Conservation (phyloP, 2,113 vertebrate genomes). For the Larimichthys crocea region DNA sequence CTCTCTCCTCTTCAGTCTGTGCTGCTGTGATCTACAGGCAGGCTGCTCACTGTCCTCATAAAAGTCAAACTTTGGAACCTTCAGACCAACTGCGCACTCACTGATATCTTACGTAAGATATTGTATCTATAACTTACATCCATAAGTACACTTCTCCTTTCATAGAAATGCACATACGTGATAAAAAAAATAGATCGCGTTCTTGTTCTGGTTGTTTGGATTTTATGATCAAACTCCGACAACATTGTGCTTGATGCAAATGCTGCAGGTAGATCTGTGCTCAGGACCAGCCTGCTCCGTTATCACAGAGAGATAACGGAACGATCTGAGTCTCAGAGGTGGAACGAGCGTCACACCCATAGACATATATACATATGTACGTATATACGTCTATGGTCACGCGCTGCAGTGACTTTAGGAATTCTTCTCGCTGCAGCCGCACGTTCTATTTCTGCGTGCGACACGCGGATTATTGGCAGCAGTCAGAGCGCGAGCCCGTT, state of each 20-base stretch:
- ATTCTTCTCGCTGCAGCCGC: too few species aligned
- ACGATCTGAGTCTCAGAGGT: too few species aligned
- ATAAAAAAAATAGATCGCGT: background rate
- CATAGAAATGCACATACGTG: background rate
- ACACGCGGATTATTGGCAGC: too few species aligned
- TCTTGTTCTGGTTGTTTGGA: background rate
- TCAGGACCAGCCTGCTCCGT: too few species aligned
- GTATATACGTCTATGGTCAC: too few species aligned
- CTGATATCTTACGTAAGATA: background rate
- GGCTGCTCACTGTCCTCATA: background rate
- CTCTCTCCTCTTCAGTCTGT: background rate
- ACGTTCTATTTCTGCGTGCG: too few species aligned
- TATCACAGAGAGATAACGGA: too few species aligned
- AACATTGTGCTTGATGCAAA: too few species aligned
- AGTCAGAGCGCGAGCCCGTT: too few species aligned
- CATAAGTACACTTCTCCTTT: background rate
- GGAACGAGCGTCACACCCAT: too few species aligned
- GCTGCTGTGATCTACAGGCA: background rate
- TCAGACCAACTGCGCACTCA: background rate
- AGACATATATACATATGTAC: too few species aligned
- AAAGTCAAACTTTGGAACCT: constrained; percentile 36
- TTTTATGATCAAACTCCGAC: background rate
- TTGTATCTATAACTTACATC: background rate
- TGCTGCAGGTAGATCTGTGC: background rate
- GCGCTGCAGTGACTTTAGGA: too few species aligned